Conservation (phyloP, 2,888 invertebrate species). For the Gymnoscelis rufifasciata region DNA sequence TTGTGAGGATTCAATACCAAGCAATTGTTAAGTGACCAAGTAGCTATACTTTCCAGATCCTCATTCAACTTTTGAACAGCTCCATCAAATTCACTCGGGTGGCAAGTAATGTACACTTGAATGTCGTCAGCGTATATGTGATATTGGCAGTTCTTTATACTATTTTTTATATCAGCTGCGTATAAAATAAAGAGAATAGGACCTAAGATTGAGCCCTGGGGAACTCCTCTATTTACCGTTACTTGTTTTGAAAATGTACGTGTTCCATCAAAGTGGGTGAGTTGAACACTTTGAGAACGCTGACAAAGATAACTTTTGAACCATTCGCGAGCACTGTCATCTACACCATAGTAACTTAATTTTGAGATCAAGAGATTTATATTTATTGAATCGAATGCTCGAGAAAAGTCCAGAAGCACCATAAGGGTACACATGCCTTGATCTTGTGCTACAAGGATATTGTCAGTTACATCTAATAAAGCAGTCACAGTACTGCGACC, state of each 20-base stretch:
- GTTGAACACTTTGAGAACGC: background rate
- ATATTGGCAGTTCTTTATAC: background rate
- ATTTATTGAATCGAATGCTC: slow-evolving; percentile 24
- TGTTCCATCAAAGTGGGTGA: background rate
- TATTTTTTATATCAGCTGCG: background rate
- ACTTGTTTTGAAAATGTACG: background rate
- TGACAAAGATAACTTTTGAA: background rate
- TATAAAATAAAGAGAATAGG: slow-evolving; percentile 1
- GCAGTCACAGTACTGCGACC: slow-evolving; percentile 20
- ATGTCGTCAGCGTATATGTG: background rate
- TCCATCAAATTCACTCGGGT: too few relatives aligned
- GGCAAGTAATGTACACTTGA: too few relatives aligned
- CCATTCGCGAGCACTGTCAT: background rate
- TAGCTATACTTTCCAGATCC: too few relatives aligned
- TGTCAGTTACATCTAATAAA: background rate
- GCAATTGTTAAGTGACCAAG: too few relatives aligned
- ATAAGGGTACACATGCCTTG: slow-evolving; percentile 10
- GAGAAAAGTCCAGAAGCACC: slow-evolving; percentile 10
- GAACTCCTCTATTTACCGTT: background rate
- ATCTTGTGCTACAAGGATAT: slow-evolving; percentile 21
- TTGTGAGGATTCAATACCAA: too few relatives aligned
- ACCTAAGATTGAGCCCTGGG: slow-evolving; percentile 1
- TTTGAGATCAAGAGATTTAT: background rate
- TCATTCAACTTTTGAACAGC: too few relatives aligned
- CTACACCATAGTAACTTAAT: slow-evolving; percentile 7